A percentile compares a stretch with the other conserved stretches of the same genome.
Conservation (phyloP, 1,140 invertebrate species). For the Fopius arisanus region DNA sequence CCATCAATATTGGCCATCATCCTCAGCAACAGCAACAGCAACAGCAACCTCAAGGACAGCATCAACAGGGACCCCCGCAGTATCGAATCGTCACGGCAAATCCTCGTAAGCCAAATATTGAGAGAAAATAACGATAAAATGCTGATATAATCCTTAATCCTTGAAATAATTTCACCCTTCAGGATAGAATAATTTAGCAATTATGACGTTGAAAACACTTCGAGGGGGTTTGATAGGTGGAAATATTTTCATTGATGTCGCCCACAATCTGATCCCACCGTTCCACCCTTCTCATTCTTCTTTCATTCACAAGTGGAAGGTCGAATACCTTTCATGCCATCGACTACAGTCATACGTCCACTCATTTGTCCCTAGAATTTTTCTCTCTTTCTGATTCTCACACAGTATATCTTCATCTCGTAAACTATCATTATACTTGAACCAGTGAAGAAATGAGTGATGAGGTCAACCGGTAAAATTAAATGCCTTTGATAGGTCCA, state of each 20-base stretch:
- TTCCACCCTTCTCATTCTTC: too few species aligned
- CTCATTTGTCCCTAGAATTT: too few species aligned
- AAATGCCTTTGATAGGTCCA: too few species aligned
- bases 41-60: constrained; percentile 46
- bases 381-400: not conserved
- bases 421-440: too few species aligned
- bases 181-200: not conserved
- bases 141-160: not conserved
- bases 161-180: not conserved
- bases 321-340: not conserved
- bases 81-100: constrained; percentile 55
- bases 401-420: too few species aligned
- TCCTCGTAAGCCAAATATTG: constrained; percentile 45
- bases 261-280: too few species aligned
- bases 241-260: too few species aligned
- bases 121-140: not conserved
- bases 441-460: too few species aligned
- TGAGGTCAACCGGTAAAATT: too few species aligned
- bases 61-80: constrained; percentile 44
- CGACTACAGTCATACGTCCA: not conserved
- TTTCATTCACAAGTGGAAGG: not conserved
- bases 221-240: too few species aligned
- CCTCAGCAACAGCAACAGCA: constrained; percentile 51
- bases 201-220: too few species aligned
- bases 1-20: constrained; percentile 54